Percentiles rank a stretch among this genome's conserved stretches.
phyloP scores from a whole-genome alignment of 2,113 vertebrate genomes.

The Arothron firmamentum region DNA sequence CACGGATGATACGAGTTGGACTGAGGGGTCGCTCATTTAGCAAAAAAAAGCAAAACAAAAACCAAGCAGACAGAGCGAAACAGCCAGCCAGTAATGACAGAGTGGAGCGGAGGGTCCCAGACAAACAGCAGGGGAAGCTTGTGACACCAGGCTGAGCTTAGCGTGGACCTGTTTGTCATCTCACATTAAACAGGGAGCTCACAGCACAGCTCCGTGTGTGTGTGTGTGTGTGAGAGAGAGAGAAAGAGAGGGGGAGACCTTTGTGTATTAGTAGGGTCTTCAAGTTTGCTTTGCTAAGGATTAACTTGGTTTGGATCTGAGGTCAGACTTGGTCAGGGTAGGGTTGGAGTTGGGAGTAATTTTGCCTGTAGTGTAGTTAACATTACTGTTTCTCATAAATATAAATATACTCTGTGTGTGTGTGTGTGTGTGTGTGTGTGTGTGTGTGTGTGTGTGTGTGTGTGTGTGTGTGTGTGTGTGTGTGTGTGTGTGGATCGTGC shows the following conservation, averaged over 20 bases:
- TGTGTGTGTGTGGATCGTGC: slow-evolving; percentile 5
- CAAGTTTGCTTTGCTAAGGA: too few relatives aligned
- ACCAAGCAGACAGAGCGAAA: background rate
- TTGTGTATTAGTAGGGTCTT: too few relatives aligned
- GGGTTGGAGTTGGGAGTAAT: too few relatives aligned
- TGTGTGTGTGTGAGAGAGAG: background rate
- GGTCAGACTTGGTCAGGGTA: too few relatives aligned
- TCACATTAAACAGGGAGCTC: slow-evolving; percentile 39
- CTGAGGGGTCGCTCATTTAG: background rate
- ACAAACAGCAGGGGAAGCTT: slow-evolving; percentile 35
- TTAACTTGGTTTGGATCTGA: too few relatives aligned
- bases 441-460: background rate
- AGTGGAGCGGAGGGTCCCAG: slow-evolving; percentile 27
- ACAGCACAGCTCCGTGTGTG: slow-evolving; percentile 29
- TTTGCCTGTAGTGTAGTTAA: too few relatives aligned
- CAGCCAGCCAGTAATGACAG: slow-evolving; percentile 36
- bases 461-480: slow-evolving; percentile 16
- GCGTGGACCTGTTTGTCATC: slow-evolving; percentile 54
- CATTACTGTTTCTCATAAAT: too few relatives aligned
- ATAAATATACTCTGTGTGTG: slow-evolving; percentile 6
- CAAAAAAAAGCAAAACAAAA: slow-evolving; percentile 12
- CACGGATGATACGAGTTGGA: background rate
- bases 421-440: slow-evolving; percentile 28
- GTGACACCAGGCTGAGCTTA: slow-evolving; percentile 32
- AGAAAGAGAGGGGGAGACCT: too few relatives aligned